Evolutionary conservation across 2,113 vertebrate genomes (phyloP), one percentile per base, ranked within the genome.

Genomic region (Carassius gibelio): DNA sequence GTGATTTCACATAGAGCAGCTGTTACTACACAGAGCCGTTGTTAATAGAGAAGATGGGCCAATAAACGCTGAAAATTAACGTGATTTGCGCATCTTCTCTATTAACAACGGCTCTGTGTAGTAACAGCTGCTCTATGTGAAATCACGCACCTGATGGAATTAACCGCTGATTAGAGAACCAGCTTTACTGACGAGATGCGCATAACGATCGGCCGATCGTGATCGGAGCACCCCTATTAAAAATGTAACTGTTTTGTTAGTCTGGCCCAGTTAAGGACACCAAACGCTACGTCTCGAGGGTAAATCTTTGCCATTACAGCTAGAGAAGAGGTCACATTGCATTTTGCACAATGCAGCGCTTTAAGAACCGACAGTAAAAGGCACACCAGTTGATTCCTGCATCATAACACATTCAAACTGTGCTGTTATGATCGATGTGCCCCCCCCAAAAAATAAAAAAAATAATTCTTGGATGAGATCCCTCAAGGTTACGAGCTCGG

Each of bases 361-460:
- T 79, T 36, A 61, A 34, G 26, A 72, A 45, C 34, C 48, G 42
- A 66, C 36, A 48, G 19, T 78, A 66, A 72, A 59, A 80, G 10
- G 14, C 19, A 59, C 45, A 48, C 38, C 8, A 23, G 75, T 59
- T 23, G 59, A 85, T 69, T 84, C 61, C 80, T 48, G 13, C 38
- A 68, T 77, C 30, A 62, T 34, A 15, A 42, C 36, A 34, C 84
- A 50, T 50, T 74, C 66, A 82, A 83, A 19, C 34, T 72, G 57
- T 26, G 64, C 38, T 69, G 30, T 62, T 81, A 81, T 84, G 69
- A 84, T 82, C 86, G 82, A 86, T 76, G 62, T 77, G 42, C 52
- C 52, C 57, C 52, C 52, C 57, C 26, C 0, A 26, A 26, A 79
- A 86, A 84, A 82, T 81, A 86, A 88, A 75, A 88, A 84, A 86